Percentiles rank a stretch among this genome's conserved stretches.
Conservation (phyloP, 2,888 invertebrate species). For the Octodonta nipae region DNA sequence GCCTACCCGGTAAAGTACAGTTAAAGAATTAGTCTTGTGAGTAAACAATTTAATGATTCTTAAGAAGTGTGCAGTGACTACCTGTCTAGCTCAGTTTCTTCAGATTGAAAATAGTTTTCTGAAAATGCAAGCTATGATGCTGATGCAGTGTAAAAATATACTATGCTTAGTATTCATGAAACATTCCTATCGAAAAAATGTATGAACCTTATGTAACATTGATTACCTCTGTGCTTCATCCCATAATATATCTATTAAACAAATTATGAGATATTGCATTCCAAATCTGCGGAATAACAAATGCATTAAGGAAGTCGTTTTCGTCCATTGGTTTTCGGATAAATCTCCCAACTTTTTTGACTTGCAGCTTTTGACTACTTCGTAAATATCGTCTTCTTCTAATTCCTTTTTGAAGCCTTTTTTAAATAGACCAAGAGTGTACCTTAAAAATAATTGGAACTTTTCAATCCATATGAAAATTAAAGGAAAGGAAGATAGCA, state of each 20-base stretch:
- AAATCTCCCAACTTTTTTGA: conserved; percentile 15
- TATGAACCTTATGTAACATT: too few species aligned
- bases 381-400: conserved; percentile 44
- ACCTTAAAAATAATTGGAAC: conserved; percentile 38
- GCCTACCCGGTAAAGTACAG: too few species aligned
- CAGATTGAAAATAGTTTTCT: too few species aligned
- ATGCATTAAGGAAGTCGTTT: conserved; percentile 5
- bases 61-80: too few species aligned
- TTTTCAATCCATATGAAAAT: conserved; percentile 1
- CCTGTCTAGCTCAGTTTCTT: too few species aligned
- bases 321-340: conserved; percentile 25
- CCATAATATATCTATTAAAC: conserved; percentile 5
- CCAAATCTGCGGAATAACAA: conserved; percentile 6
- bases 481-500: background rate
- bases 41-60: too few species aligned
- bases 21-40: too few species aligned
- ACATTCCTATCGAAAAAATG: too few species aligned
- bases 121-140: background rate
- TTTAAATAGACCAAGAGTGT: conserved; percentile 51
- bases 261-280: conserved; percentile 5
- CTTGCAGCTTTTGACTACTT: conserved; percentile 35
- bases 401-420: conserved; percentile 50
- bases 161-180: too few species aligned
- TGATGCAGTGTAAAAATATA: too few species aligned
- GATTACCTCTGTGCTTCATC: conserved; percentile 7